phyloP scores from a whole-genome alignment of 37 sponge, comb jelly and placozoan genomes.

The Tethya wilhelma region DNA sequence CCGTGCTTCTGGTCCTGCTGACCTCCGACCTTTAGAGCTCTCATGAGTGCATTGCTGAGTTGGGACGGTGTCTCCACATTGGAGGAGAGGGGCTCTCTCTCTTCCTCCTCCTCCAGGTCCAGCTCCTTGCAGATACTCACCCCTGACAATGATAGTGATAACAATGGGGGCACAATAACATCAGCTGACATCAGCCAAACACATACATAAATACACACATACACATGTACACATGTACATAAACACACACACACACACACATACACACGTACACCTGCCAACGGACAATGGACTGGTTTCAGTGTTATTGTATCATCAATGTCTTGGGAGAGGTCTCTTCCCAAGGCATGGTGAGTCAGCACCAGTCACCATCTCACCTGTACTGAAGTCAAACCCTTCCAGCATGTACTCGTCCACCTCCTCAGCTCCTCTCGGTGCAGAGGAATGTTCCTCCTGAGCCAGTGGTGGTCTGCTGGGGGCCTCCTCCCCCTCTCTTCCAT shows the following conservation, averaged over 20 bases:
- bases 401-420: slow-evolving; percentile 55
- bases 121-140: slow-evolving; percentile 63
- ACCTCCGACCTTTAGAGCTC: slow-evolving; percentile 13
- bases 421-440: neutral
- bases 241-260: no score
- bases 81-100: neutral
- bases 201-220: no score
- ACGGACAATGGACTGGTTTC: no score
- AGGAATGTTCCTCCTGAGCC: neutral
- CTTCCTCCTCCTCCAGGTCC: slow-evolving; percentile 52
- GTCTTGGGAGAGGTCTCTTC: no score
- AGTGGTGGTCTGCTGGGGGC: neutral
- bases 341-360: neutral
- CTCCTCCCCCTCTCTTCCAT: neutral
- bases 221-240: no score
- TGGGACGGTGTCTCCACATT: slow-evolving; percentile 8
- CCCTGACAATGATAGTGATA: no score
- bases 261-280: no score
- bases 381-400: slow-evolving; percentile 78
- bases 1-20: neutral
- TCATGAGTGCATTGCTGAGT: slow-evolving; percentile 44
- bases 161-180: no score
- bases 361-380: no score
- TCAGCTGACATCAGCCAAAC: no score
- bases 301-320: no score